Conservation (phyloP, 2,113 vertebrate species). For the Synchiropus splendidus region DNA sequence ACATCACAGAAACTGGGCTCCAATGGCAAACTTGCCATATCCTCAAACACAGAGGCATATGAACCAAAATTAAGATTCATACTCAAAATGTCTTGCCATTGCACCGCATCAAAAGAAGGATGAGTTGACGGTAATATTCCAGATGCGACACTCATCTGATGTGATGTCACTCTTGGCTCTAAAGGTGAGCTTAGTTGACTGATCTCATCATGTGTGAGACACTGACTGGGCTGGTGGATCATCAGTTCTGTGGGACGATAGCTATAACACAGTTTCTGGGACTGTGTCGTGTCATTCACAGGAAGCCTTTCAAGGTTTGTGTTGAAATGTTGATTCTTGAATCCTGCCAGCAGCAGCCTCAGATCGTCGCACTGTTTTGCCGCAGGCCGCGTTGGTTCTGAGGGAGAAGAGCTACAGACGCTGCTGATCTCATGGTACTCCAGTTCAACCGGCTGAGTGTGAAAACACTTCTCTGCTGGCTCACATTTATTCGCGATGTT, state of each 20-base stretch:
- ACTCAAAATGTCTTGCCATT: constrained; percentile 44
- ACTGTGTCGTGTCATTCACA: constrained; percentile 11
- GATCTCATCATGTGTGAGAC: constrained; percentile 59
- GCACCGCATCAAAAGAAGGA: constrained; percentile 19
- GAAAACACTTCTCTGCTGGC: constrained; percentile 7
- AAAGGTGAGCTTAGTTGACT: constrained; percentile 44
- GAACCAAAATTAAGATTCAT: constrained; percentile 42
- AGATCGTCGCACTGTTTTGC: constrained; percentile 15
- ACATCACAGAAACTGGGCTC: constrained; percentile 25
- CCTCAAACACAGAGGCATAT: constrained; percentile 60
- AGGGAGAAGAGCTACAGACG: constrained; percentile 39
- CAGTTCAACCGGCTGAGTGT: constrained; percentile 26
- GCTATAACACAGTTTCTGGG: constrained; percentile 1
- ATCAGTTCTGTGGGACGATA: constrained; percentile 20
- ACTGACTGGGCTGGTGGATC: constrained; percentile 26
- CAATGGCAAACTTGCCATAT: constrained; percentile 49
- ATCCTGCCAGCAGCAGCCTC: constrained; percentile 12
- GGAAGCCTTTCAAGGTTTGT: constrained; percentile 6
- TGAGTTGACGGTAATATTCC: constrained; percentile 9
- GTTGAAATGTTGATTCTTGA: constrained; percentile 11
- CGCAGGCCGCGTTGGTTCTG: constrained; percentile 18
- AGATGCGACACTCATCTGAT: constrained; percentile 23
- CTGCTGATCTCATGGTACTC: constrained; percentile 60
- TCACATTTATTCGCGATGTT: constrained; percentile 8
- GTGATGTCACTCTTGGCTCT: constrained; percentile 1